Evolutionary conservation across 2,113 vertebrate species (phyloP), one percentile per base, ranked within the genome.

Genomic region (Dendropsophus ebraccatus): DNA sequence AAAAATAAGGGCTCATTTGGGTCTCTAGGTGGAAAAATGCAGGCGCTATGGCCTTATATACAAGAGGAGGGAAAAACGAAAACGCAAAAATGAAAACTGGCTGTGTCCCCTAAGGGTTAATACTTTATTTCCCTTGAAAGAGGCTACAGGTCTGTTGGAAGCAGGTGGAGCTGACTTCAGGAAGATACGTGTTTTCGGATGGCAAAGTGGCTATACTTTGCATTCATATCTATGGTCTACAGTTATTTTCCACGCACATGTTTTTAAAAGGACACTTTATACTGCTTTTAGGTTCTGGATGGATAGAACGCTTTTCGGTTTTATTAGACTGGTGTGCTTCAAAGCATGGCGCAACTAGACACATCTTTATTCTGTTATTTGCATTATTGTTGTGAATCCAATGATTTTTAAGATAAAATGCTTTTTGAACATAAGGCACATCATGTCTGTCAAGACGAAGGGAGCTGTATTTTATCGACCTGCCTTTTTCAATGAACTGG

Each of bases 331-430:
- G n/a, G 23, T 80, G 35, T 80, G 28, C 32, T 45, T 45, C 8
- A 17, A 80, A 32, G 77, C 77, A 81, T 81, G 56, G 41, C 60
- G 49, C 32, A 12, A 32, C 58, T 35, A 35, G 62, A 30, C 41
- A 12, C 75, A 60, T 49, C 37, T 56, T 62, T 62, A 65, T 45
- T 50, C 25, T 52, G 13, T n/a, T 75, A 52, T 58, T 75, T 60
- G 28, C 28, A 37, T 41, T 60, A 17, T 49, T 23, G 65, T 19
- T 65, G 14, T 65, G 37, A 77, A 35, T 54, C 30, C 60, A 28
- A n/a, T 65, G 41, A 30, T 45, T 49, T 82, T 23, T 82, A 16
- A 37, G 65, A 81, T 86, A 86, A 86, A 86, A 86, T 80, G 84
- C 76, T 86, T 86, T 86, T 80, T 86, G 84, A 80, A 86, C 49